A percentile compares a stretch with the other conserved stretches of the same genome.
Evolutionary conservation across 2,797 vertebrate genomes (phyloP).

Genomic region (Syngnathus rostellatus): DNA sequence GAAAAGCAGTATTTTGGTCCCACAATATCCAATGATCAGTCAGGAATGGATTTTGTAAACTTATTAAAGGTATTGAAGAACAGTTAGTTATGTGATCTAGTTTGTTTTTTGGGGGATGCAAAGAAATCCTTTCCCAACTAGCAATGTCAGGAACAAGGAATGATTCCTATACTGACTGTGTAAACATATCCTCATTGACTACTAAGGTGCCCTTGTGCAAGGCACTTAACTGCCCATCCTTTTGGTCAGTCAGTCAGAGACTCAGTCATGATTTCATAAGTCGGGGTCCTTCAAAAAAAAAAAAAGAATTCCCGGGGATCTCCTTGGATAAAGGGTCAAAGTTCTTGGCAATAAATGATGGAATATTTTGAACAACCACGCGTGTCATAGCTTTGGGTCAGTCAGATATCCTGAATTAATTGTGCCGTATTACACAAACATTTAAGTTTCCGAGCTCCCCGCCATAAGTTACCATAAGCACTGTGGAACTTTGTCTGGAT

Average conservation of each 20-base stretch:
- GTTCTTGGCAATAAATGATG: too few relatives aligned
- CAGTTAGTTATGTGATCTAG: too few relatives aligned
- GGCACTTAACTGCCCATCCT: constrained; percentile 37
- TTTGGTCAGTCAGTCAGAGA: constrained; percentile 1
- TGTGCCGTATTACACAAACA: too few relatives aligned
- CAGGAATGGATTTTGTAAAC: not conserved
- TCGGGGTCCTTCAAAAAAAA: too few relatives aligned
- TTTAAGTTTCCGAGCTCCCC: too few relatives aligned
- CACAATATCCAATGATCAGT: not conserved
- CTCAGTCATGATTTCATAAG: too few relatives aligned
- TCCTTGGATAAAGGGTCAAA: too few relatives aligned
- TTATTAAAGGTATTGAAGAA: not conserved
- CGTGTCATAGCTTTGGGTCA: too few relatives aligned
- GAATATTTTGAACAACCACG: too few relatives aligned
- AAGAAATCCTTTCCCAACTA: not conserved
- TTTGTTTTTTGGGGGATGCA: not conserved
- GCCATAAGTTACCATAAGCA: too few relatives aligned
- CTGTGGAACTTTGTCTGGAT: too few relatives aligned
- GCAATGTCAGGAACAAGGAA: not conserved
- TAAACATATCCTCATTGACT: constrained; percentile 1
- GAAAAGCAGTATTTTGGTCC: not conserved
- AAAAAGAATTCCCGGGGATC: not conserved
- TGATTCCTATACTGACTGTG: not conserved
- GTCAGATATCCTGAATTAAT: too few relatives aligned
- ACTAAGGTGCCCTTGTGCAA: constrained; percentile 34